These are phyloP conservation scores for Cnemophilus loriae DNA, from an alignment of 2,113 vertebrate genomes.

Conservation along the genomic window DNA sequence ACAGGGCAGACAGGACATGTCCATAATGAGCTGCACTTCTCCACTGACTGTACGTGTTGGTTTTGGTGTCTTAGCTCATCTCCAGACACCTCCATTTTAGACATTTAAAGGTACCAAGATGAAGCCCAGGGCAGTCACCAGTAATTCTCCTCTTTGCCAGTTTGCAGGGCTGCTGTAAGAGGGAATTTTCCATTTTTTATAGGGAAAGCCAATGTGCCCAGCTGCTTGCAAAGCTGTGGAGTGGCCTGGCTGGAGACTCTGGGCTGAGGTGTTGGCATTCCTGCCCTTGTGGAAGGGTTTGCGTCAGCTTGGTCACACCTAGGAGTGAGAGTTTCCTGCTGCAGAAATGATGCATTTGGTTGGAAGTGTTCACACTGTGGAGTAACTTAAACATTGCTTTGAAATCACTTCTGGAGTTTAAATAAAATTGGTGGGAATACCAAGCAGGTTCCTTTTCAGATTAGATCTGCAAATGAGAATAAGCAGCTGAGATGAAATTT, in stretches of 20 bases:
- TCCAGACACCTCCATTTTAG: neutral
- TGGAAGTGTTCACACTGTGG: neutral
- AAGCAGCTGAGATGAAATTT: neutral
- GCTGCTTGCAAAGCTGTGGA: neutral
- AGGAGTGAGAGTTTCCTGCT: neutral
- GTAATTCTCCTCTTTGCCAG: neutral
- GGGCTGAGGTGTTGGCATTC: neutral
- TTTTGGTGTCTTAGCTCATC: neutral
- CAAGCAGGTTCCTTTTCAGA: neutral
- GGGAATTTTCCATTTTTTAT: neutral
- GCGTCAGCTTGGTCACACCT: neutral
- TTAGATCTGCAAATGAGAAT: neutral
- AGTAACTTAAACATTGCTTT: neutral
- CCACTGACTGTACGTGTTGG: neutral
- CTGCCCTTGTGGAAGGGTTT: neutral
- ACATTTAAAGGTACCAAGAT: neutral
- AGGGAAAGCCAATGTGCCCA: neutral
- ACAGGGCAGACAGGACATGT: neutral
- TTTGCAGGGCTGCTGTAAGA: neutral
- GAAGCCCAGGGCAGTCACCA: neutral
- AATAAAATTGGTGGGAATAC: neutral
- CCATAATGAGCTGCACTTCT: neutral
- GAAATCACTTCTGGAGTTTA: neutral
- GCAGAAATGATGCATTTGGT: neutral
- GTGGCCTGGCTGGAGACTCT: neutral